Percentiles rank a stretch among this genome's conserved stretches.
Evolutionary conservation across 2,888 invertebrate species (phyloP).

Genomic region (Eupithecia abbreviata): DNA sequence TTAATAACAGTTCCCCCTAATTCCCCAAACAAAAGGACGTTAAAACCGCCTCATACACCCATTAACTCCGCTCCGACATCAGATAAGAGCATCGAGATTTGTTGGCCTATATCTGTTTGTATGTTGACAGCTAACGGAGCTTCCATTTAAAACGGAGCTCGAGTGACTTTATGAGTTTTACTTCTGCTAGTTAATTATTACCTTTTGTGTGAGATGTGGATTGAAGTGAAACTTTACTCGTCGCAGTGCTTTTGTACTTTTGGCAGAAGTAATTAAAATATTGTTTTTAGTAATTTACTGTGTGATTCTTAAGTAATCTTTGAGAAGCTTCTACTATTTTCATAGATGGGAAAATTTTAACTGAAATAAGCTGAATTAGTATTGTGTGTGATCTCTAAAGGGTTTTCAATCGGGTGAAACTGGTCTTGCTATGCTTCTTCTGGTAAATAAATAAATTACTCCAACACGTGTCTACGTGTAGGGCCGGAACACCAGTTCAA

Average conservation of each 20-base stretch:
- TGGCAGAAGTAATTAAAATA: constrained; percentile 1
- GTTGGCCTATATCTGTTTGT: constrained; percentile 32
- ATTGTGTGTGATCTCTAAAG: too few species aligned
- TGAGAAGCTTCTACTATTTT: not conserved
- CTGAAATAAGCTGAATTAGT: too few species aligned
- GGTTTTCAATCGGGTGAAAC: not conserved
- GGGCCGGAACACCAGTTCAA: too few species aligned
- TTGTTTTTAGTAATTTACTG: constrained; percentile 39
- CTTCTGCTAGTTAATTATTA: constrained; percentile 17
- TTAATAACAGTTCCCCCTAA: not conserved
- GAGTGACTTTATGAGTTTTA: constrained; percentile 11
- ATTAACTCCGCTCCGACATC: constrained; percentile 51
- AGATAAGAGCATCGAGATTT: constrained; percentile 52
- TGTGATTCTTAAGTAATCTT: constrained; percentile 49
- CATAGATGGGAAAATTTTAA: too few species aligned
- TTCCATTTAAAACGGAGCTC: constrained; percentile 10
- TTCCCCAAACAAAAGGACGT: constrained; percentile 9
- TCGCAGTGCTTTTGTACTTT: not conserved
- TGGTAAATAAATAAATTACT: not conserved
- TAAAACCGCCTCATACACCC: constrained; percentile 46
- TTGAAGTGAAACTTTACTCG: constrained; percentile 1
- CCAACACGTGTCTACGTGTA: too few species aligned
- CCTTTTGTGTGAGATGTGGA: constrained; percentile 7
- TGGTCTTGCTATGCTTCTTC: not conserved
- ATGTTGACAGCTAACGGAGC: constrained; percentile 35